Base-by-base conservation (phyloP, 2,888 invertebrate species). In the Coecobrya sp. region DNA sequence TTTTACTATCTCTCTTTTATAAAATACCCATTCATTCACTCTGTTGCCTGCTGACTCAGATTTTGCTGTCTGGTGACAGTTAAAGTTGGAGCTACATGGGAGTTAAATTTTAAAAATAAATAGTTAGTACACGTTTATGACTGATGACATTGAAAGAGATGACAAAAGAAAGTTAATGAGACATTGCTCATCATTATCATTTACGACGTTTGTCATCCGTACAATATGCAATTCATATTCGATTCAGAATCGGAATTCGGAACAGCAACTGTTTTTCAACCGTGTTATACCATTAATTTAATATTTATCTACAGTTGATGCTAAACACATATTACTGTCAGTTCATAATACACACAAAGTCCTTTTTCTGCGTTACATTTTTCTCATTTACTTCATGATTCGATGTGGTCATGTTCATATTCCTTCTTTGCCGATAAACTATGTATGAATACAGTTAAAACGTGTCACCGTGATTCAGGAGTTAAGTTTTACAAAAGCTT, bases 131-230 rank as follows among this genome's bases (percentile, higher is more conserved):
- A n/a, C n/a, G 22, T 22, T 8, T 10, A 8, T 22, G 19, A 19
- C 16, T 22, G 19, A n/a, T 62, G 62, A 62, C 62, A 25, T 22
- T 62, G 62, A 62, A 22, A 5, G 22, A 25, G 1, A 62, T 62
- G 62, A 62, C 62, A 62, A 62, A 62, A 62, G 62, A 62, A 62
- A 62, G 62, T 25, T 22, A 62, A 62, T 62, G 62, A 62, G 22
- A 62, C 25, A 22, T 16, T 16, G 22, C 25, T 62, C 25, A 62
- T 62, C n/a, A 62, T 62, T 62, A 62, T 10, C 62, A 62, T n/a
- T 55, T 55, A n/a, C n/a, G n/a, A n/a, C 62, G 62, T 62, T 62
- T 62, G 62, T 62, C 62, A 62, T 62, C 62, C 25, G 19, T 62
- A 19, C 5, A 49, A 49, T 49, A 49, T 49, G 49, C 25, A 22